phyloP scores from a whole-genome alignment of 2,797 vertebrate species.

The Iguana delicatissima region DNA sequence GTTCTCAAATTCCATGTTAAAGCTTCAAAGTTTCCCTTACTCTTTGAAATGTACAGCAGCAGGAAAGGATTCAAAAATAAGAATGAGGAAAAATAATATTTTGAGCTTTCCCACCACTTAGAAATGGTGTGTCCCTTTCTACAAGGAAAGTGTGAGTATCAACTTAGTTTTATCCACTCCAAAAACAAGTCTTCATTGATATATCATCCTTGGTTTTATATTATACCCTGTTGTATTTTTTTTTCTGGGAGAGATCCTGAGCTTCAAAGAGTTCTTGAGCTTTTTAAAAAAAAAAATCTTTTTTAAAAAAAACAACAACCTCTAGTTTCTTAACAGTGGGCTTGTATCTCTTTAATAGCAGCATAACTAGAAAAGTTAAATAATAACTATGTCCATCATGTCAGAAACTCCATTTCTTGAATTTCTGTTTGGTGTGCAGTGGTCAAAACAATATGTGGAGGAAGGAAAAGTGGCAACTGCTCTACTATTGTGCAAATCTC shows the following conservation, averaged over 20 bases:
- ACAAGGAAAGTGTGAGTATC: neutral
- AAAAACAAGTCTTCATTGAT: neutral
- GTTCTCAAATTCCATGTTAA: neutral
- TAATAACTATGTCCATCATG: neutral
- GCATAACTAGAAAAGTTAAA: neutral
- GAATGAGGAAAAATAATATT: neutral
- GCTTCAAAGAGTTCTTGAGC: neutral
- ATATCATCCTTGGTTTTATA: neutral
- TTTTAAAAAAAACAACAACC: neutral
- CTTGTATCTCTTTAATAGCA: neutral
- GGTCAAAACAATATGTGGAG: neutral
- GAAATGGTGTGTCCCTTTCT: neutral
- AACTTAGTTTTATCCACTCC: neutral
- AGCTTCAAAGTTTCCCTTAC: neutral
- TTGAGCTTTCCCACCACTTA: neutral
- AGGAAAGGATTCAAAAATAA: neutral
- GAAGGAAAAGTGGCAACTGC: neutral
- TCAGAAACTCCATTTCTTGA: neutral
- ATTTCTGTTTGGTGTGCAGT: constrained; percentile 5
- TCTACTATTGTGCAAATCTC: neutral
- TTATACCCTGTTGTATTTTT: neutral
- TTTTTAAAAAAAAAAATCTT: neutral
- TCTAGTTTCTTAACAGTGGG: neutral
- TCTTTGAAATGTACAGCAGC: neutral
- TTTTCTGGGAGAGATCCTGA: no score